Evolutionary conservation across 2,797 vertebrate genomes (phyloP), one percentile per base, ranked within the genome.

Genomic region (Sebastes umbrosus): DNA sequence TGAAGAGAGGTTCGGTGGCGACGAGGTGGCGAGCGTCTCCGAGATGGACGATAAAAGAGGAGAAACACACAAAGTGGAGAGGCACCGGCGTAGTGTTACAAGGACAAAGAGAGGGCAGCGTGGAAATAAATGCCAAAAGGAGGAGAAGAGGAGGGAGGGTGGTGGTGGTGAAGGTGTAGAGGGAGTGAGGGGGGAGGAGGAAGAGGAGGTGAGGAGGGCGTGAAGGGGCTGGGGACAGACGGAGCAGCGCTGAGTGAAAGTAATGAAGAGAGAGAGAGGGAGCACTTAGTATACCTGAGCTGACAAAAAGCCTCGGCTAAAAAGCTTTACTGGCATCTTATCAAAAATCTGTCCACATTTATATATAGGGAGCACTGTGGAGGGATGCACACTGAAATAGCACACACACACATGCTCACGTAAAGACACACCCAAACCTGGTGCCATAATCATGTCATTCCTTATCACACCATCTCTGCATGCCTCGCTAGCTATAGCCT

Each of bases 311-410:
- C 84, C 68, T 68, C 1, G 5, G 77, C 87, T 88, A 88, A 91
- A 93, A 84, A 92, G 92, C 92, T 90, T 90, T 71, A 55, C 89
- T 89, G 90, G 92, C 90, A 88, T 20, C 32, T 78, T 75, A 68
- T 88, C 92, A 93, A 90, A 88, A 88, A 80, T 69, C 77, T 69
- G 69, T 62, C 84, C 8, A 0, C 67, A 25, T 85, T 79, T 88
- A 80, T 84, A 8, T 57, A 83, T n/a, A 60, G 83, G 72, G 57
- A 67, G 80, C 62, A 29, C 46, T 6, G 10, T 32, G 46, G 14
- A 31, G 36, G 22, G 57, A 78, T 46, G 63, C 73, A 62, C 67
- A 55, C 66, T 8, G 32, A 75, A 74, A 76, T 74, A 77, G 31
- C 79, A 69, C 34, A 74, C 69, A 79, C 79, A 63, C 65, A 58